Evolutionary conservation across 2,113 vertebrate species (phyloP), one percentile per base, ranked within the genome.

Genomic region (Rhinichthys klamathensis): DNA sequence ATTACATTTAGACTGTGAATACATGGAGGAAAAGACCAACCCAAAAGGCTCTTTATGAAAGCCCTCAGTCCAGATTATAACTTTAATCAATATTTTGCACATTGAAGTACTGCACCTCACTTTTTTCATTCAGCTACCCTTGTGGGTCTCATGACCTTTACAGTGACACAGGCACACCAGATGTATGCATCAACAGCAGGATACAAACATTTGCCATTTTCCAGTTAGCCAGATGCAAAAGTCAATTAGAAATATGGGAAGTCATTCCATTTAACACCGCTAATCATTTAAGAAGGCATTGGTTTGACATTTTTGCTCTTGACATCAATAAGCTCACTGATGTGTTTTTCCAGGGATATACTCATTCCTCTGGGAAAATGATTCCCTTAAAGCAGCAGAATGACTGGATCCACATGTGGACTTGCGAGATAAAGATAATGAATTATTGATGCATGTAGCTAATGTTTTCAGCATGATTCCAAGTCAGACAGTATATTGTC

Each of bases 371-470:
- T 72, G 2, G 25, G 49, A 16, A 54, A 38, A 73, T 63, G 13
- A 27, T 78, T 38, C 44, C 61, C 11, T 63, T 61, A 3, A 32
- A 32, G 10, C 11, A 12, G 23, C 11, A 12, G 23, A 51, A 44
- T 60, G 70, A 32, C 35, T 65, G 60, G 82, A 78, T 54, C 83
- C 61, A 69, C 72, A 82, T 51, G 38, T 73, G 76, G 38, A 56
- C n/a, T 85, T 54, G 58, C 18, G 21, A 23, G 87, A 85, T 82
- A 79, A 88, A 82, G 60, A 25, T 38, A 49, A 65, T 51, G 21
- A 88, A 10, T 54, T 77, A 79, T 65, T 46, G 25, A 73, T 56
- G 67, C 35, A 16, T 6, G 15, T 41, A 10, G 73, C 56, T 82
- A 15, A 60, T 25, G 21, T 49, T 76, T 46, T 51, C 25, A 82